Conservation (phyloP, 2,888 invertebrate species). For the Iphiclides podalirius region DNA sequence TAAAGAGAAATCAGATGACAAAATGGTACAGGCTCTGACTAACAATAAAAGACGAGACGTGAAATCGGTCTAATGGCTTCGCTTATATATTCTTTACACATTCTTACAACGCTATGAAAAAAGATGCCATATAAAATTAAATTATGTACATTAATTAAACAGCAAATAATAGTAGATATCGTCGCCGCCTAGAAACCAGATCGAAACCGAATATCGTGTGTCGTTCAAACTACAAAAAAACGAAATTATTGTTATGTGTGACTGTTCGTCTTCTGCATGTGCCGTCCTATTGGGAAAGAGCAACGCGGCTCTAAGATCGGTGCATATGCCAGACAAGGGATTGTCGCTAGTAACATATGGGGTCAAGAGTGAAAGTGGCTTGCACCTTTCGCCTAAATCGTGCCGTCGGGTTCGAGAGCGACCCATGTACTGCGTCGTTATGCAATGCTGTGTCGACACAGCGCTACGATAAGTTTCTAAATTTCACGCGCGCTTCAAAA, state of each 20-base stretch:
- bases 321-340: slow-evolving; percentile 21
- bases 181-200: too few species aligned
- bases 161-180: too few species aligned
- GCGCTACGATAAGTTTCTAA: slow-evolving; percentile 34
- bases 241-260: slow-evolving; percentile 12
- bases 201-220: too few species aligned
- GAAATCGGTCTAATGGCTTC: too few species aligned
- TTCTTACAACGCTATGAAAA: too few species aligned
- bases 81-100: too few species aligned
- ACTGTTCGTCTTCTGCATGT: slow-evolving; percentile 22
- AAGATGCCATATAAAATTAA: too few species aligned
- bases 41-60: too few species aligned
- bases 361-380: slow-evolving; percentile 23
- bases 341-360: slow-evolving; percentile 17
- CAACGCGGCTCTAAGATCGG: slow-evolving; percentile 6
- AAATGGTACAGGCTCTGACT: too few species aligned
- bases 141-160: too few species aligned
- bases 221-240: too few species aligned
- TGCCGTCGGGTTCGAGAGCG: slow-evolving; percentile 20
- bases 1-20: too few species aligned
- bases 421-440: slow-evolving; percentile 28
- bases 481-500: slow-evolving; percentile 31
- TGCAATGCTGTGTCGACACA: slow-evolving; percentile 31
- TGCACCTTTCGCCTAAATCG: slow-evolving; percentile 23
- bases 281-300: slow-evolving; percentile 22